Conservation (phyloP, 1,140 invertebrate genomes). For the Trigoniulus corallinus region DNA sequence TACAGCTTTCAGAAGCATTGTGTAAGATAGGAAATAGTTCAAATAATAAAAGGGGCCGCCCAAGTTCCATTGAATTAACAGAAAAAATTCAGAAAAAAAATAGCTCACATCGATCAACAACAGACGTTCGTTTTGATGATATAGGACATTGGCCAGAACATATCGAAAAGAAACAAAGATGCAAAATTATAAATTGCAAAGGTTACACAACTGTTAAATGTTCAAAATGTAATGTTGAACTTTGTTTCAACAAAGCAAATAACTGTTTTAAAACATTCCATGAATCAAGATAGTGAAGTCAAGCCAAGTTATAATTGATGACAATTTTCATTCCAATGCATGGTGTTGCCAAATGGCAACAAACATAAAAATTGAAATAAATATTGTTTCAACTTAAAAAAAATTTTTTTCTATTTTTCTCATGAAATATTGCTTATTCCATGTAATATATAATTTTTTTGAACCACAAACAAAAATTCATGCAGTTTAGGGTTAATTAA, state of each 20-base stretch:
- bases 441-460: too few relatives aligned
- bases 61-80: not conserved
- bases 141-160: not conserved
- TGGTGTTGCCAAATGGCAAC: too few relatives aligned
- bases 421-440: too few relatives aligned
- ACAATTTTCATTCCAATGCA: too few relatives aligned
- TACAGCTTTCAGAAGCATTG: not conserved
- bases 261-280: slow-evolving; percentile 2
- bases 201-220: not conserved
- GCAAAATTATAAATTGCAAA: not conserved
- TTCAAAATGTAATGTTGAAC: slow-evolving; percentile 2
- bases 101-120: not conserved
- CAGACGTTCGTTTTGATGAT: slow-evolving; percentile 1
- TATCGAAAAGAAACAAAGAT: not conserved
- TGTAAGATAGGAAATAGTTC: not conserved
- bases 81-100: not conserved
- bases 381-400: too few relatives aligned
- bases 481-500: too few relatives aligned
- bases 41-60: not conserved
- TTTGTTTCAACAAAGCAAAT: slow-evolving; percentile 4
- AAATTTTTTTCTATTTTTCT: too few relatives aligned
- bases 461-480: too few relatives aligned
- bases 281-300: too few relatives aligned
- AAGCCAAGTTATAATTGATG: too few relatives aligned
- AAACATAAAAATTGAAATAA: too few relatives aligned